Evolutionary conservation across 2,888 invertebrate species (phyloP), one percentile per base, ranked within the genome.

Genomic region (Heliconius sara): DNA sequence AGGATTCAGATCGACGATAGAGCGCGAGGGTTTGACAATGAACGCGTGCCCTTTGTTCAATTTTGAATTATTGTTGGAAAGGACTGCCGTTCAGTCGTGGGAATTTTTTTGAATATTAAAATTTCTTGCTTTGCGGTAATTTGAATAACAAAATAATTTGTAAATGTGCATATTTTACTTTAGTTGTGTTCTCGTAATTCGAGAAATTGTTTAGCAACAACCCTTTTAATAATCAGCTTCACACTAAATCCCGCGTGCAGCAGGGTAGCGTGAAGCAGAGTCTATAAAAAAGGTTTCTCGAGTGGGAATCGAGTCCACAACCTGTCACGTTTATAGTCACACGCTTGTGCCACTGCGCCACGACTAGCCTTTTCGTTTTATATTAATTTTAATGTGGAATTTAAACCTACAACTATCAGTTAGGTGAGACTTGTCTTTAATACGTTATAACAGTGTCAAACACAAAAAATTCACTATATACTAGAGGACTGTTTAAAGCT

Each of bases 41-140:
- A 73, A 73, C 73, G 78, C 81, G 82, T 81, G 82, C 47, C 81
- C 68, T 52, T 82, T 78, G 79, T 73, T 60, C 57, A 60, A 60
- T 73, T 73, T 73, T 73, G 73, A 73, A 34, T 60, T 60, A 73
- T 73, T 60, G 39, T 60, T 73, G 73, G 34, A 5, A 30, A 73
- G 25, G 30, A 60, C 73, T 60, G 73, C 34, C 39, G 73, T 60
- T 79, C 72, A 75, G 73, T 25, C 71, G 76, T 77, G 73, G 60
- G 73, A 73, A 39, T 60, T 73, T 73, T 60, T 73, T 30, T 60
- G 25, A 1, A 73, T 73, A 73, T 60, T 73, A 25, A 70, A 70
- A 70, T 25, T 47, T 70, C 43, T 47, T 25, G n/a, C n/a, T 43
- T 12, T 47, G 25, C 3, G 25, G 70, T 70, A 3, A 25, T 34